A percentile compares a stretch with the other conserved stretches of the same genome.
phyloP scores from a whole-genome alignment of 53 echinoderm and acorn worm genomes.

The Henricia sp. region DNA sequence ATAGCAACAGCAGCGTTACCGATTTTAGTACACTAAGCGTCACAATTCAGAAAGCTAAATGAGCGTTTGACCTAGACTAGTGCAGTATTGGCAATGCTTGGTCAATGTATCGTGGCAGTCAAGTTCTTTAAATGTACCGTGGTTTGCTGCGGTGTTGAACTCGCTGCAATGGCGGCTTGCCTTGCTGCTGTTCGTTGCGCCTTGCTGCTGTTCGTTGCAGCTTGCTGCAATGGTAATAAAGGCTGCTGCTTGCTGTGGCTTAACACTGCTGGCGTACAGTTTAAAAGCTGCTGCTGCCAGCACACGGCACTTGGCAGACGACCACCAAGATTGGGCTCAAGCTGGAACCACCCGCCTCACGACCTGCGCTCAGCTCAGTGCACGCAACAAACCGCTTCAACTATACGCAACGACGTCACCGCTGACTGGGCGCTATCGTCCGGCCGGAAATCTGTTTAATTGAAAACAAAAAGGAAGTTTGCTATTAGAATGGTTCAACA shows the following conservation, averaged over 20 bases:
- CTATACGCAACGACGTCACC: conserved; percentile 27
- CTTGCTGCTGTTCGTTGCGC: conserved; percentile 29
- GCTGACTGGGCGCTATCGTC: conserved; percentile 32
- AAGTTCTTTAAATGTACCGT: conserved; percentile 16
- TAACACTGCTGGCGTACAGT: conserved; percentile 17
- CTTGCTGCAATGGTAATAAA: conserved; percentile 34
- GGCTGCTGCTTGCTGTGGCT: conserved; percentile 23
- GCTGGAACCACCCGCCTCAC: conserved; percentile 32
- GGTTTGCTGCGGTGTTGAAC: conserved; percentile 12
- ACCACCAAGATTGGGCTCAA: conserved; percentile 7
- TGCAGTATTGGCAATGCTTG: conserved; percentile 50
- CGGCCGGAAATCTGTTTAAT: conserved; percentile 47
- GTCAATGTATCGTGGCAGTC: conserved; percentile 42
- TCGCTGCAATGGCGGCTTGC: conserved; percentile 49
- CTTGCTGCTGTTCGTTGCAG: conserved; percentile 50
- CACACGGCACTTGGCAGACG: conserved; percentile 34
- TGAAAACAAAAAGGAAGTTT: conserved; percentile 29
- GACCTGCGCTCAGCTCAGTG: conserved; percentile 51
- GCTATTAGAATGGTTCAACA: background rate
- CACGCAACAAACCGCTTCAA: conserved; percentile 34
- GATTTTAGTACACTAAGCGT: no score
- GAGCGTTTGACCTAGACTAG: no score
- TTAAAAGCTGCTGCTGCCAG: conserved; percentile 10
- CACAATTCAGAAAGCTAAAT: no score
- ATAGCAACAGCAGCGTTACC: background rate